These are phyloP conservation scores for Gobiocypris rarus DNA, from an alignment of 2,113 vertebrate species.

Conservation along the genomic window DNA sequence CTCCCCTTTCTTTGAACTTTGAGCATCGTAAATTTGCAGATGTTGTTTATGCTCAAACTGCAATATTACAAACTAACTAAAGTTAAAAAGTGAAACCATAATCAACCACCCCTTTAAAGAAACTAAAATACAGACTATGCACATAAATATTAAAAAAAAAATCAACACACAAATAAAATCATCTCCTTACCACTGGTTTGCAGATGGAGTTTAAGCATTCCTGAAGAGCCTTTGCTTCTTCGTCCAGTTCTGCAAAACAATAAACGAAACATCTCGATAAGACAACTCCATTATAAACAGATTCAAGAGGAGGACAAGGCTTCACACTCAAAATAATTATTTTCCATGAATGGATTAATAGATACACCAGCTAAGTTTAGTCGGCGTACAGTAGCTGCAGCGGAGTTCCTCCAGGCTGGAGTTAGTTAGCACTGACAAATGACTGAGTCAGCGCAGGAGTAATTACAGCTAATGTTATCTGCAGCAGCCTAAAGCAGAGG, in stretches of 20 bases:
- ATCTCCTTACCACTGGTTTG: slow-evolving; percentile 87
- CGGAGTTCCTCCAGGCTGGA: slow-evolving; percentile 36
- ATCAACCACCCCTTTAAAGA: too few species aligned
- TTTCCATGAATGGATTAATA: slow-evolving; percentile 16
- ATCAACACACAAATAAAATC: slow-evolving; percentile 7
- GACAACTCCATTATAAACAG: neutral
- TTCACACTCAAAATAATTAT: neutral
- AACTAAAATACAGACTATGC: neutral
- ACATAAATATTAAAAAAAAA: neutral
- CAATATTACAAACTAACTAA: too few species aligned
- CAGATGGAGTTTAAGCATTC: slow-evolving; percentile 83
- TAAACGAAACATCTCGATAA: slow-evolving; percentile 49
- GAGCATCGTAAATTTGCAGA: too few species aligned
- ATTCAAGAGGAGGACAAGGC: neutral
- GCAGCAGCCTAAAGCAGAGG: slow-evolving; percentile 48
- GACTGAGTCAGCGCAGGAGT: slow-evolving; percentile 52
- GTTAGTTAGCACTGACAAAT: slow-evolving; percentile 54
- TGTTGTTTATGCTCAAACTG: too few species aligned
- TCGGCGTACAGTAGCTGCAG: slow-evolving; percentile 31
- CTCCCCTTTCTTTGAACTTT: too few species aligned
- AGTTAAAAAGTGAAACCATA: too few species aligned
- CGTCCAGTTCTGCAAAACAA: slow-evolving; percentile 83
- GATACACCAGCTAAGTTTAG: slow-evolving; percentile 13
- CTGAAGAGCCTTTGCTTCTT: slow-evolving; percentile 86
- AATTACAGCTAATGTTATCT: slow-evolving; percentile 56